These are phyloP conservation scores for Ceratosolen solmsi DNA, from an alignment of 1,140 invertebrate genomes.

Conservation along the genomic window DNA sequence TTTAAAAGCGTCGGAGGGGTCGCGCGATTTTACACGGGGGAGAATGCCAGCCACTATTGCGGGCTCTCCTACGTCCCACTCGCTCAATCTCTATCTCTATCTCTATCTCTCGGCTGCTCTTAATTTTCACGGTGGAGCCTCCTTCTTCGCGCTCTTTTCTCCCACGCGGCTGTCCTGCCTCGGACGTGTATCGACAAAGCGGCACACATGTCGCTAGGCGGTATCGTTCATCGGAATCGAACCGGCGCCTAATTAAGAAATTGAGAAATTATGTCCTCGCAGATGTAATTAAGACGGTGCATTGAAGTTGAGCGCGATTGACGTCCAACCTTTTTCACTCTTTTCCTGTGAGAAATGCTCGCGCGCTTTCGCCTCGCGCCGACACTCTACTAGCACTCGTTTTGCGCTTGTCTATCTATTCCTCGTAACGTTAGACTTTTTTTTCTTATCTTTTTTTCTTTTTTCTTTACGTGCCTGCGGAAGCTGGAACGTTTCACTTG, in stretches of 20 bases:
- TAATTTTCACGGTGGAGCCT: neutral
- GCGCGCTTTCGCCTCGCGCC: neutral
- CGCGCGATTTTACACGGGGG: neutral
- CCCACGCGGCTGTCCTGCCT: neutral
- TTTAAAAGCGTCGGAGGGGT: slow-evolving; percentile 39
- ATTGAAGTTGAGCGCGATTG: slow-evolving; percentile 57
- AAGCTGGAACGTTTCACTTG: no score
- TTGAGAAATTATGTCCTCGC: slow-evolving; percentile 61
- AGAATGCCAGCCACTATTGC: neutral
- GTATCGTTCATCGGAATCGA: slow-evolving; percentile 42
- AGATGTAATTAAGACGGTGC: slow-evolving; percentile 61
- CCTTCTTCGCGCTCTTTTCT: slow-evolving; percentile 31
- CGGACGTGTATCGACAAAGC: neutral
- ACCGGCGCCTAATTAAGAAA: slow-evolving; percentile 60
- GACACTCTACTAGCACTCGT: no score
- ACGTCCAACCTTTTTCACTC: slow-evolving; percentile 32
- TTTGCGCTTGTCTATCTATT: no score
- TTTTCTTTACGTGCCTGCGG: no score
- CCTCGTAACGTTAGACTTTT: no score
- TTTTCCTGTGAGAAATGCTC: slow-evolving; percentile 25
- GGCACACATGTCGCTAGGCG: neutral
- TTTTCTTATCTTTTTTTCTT: no score
- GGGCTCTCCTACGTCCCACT: neutral
- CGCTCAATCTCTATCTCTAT: neutral
- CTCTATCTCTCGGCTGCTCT: neutral